Evolutionary conservation across 2,797 vertebrate genomes (phyloP), one percentile per base, ranked within the genome.

Genomic region (Lerista edwardsae): DNA sequence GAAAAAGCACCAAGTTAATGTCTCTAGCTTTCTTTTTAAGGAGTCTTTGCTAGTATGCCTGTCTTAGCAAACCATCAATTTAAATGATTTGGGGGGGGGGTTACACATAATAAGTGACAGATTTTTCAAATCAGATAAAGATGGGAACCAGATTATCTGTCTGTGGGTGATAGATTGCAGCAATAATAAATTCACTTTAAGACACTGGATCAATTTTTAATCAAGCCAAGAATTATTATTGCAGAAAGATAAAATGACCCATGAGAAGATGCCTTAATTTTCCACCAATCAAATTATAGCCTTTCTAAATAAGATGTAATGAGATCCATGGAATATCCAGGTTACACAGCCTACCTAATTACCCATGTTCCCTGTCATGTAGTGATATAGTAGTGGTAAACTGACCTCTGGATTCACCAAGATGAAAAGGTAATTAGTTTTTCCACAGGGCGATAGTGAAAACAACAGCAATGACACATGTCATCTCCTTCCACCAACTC

Each of bases 101-200:
- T 93, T 95, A 95, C 94, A 97, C 96, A 97, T 96, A 97, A 97
- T 97, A 97, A 95, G 95, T 97, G 96, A 97, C 96, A 97, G 97
- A 97, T 97, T 98, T 97, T 97, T 97, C 96, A 97, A 97, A 97
- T 98, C 98, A 98, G 98, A 98, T 97, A 97, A 97, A 97, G 97
- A 97, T 97, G 97, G 97, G 97, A 98, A 98, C 98, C 97, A 97
- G 98, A 98, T 99, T 99, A 99, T 98, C 97, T 98, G 98, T 99
- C 98, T 97, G 95, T 94, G 95, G 95, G 97, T 99, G 98, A 99
- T 98, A 98, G 97, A 99, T 99, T 97, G 98, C 97, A 97, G 97
- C 98, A 99, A 99, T 99, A 99, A 99, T 99, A 99, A 99, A 99
- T 99, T 99, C 98, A 98, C 98, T 98, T 98, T 97, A 98, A 98